Evolutionary conservation across 2,888 invertebrate species (phyloP).

Genomic region (Agonopterix alstromeriana): DNA sequence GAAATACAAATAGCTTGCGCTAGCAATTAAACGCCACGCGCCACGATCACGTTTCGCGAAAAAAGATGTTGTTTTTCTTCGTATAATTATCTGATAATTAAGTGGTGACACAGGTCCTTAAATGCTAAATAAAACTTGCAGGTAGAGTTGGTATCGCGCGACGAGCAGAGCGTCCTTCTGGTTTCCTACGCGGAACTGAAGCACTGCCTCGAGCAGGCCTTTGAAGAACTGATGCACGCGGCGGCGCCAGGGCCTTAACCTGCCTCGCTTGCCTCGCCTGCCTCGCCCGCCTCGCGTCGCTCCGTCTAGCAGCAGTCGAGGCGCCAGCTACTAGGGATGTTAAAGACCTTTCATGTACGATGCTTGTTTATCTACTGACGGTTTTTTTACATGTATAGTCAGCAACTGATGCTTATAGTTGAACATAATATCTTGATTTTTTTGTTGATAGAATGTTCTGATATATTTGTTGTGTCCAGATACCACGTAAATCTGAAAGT

Average conservation of each 20-base stretch:
- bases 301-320: not conserved
- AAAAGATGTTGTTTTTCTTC: no score
- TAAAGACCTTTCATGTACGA: not conserved
- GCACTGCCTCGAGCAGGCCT: conserved; percentile 95
- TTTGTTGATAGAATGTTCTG: no score
- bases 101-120: no score
- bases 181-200: conserved; percentile 97
- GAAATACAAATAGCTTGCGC: no score
- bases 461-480: no score
- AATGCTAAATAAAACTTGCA: conserved; percentile 31
- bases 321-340: not conserved
- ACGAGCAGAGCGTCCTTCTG: conserved; percentile 96
- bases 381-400: not conserved
- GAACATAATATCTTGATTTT: no score
- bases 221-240: conserved; percentile 84
- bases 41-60: no score
- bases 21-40: no score
- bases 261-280: not conserved
- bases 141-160: conserved; percentile 96
- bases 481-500: no score
- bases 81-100: no score
- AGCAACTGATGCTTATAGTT: no score
- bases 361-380: not conserved
- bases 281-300: not conserved
- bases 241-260: conserved; percentile 18